These are phyloP conservation scores for Gadopsis marmoratus DNA, from an alignment of 2,797 vertebrate genomes.

Conservation along the genomic window DNA sequence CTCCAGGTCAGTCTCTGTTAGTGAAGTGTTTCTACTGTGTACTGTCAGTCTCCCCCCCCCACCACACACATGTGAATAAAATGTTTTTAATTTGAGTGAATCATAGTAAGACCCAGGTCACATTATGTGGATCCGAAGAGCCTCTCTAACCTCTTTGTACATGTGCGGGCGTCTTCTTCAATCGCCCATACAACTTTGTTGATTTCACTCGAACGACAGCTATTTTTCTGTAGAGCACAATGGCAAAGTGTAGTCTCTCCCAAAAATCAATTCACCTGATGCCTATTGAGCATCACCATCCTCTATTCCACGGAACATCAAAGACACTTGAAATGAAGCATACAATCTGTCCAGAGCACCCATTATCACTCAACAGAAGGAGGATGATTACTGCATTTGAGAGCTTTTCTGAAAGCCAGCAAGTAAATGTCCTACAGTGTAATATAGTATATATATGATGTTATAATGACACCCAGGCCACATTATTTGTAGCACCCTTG, in stretches of 20 bases:
- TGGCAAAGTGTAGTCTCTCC: conserved; percentile 20
- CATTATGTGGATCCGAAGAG: conserved; percentile 20
- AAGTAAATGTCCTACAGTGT: conserved; percentile 22
- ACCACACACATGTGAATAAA: conserved; percentile 20
- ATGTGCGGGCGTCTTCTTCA: background rate
- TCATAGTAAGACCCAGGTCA: background rate
- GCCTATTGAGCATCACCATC: conserved; percentile 23
- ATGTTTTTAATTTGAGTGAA: background rate
- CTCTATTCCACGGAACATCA: conserved; percentile 8
- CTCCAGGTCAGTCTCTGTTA: background rate
- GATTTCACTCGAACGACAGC: conserved; percentile 9
- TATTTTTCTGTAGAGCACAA: conserved; percentile 6
- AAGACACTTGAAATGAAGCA: conserved; percentile 35
- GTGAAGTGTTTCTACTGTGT: background rate
- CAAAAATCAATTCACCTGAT: conserved; percentile 18
- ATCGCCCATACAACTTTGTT: conserved; percentile 21
- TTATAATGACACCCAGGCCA: conserved; percentile 60
- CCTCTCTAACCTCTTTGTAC: conserved; percentile 22
- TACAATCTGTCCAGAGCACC: conserved; percentile 20
- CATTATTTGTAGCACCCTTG: conserved; percentile 66
- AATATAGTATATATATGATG: conserved; percentile 30
- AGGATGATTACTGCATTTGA: conserved; percentile 29
- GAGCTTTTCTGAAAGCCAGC: conserved; percentile 46
- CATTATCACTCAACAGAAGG: conserved; percentile 34
- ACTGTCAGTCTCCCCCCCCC: too few species aligned